A percentile compares a stretch with the other conserved stretches of the same genome.
Evolutionary conservation across 2,888 invertebrate genomes (phyloP).

Genomic region (Notodromas monacha): DNA sequence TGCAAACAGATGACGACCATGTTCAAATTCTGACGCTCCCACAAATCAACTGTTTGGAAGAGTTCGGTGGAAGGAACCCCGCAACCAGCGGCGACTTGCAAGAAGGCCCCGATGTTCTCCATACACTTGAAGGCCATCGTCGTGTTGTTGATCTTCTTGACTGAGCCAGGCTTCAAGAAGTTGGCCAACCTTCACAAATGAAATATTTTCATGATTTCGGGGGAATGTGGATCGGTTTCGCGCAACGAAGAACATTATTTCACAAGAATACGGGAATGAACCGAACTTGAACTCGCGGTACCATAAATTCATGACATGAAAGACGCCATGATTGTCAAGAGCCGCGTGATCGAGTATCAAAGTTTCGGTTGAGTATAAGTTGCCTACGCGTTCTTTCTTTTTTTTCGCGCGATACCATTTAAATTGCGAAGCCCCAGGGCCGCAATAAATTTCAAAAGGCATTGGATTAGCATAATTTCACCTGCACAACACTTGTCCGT

Average conservation of each 20-base stretch:
- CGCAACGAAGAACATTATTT: no score
- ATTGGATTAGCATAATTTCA: conserved; percentile 19
- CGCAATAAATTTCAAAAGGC: no score
- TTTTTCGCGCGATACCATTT: no score
- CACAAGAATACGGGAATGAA: no score
- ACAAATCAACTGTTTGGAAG: conserved; percentile 87
- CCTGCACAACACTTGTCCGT: conserved; percentile 71
- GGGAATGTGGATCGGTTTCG: no score
- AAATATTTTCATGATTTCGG: background rate
- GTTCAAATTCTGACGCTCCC: conserved; percentile 78
- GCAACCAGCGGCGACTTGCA: conserved; percentile 42
- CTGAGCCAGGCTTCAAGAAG: conserved; percentile 41
- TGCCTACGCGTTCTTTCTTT: no score
- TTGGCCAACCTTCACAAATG: conserved; percentile 57
- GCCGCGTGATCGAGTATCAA: no score
- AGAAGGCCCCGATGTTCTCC: conserved; percentile 88
- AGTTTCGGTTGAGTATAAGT: no score
- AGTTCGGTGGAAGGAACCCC: conserved; percentile 79
- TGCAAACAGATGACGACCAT: conserved; percentile 81
- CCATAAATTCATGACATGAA: no score
- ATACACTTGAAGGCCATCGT: conserved; percentile 87
- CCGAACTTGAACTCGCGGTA: no score
- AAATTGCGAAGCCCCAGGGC: no score
- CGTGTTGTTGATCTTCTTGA: conserved; percentile 69
- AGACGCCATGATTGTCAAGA: no score